Evolutionary conservation across 2,113 vertebrate species (phyloP), one percentile per base, ranked within the genome.

Genomic region (Charina bottae): DNA sequence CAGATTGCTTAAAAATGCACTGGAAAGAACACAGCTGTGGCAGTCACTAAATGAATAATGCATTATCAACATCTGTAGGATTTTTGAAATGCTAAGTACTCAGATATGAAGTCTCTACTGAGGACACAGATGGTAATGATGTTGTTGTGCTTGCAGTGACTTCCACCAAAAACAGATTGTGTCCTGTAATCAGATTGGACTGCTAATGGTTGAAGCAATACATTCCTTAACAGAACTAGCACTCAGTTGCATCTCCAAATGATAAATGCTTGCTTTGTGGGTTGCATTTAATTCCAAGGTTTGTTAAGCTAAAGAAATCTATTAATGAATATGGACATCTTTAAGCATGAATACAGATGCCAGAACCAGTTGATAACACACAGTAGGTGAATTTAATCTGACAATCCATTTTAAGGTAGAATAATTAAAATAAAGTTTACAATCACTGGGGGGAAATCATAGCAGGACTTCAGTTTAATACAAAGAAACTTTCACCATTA

Each of bases 51-150:
- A 96, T 95, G 95, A 97, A 97, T 96, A 96, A 96, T 96, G 93
- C 94, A 97, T 23, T 92, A 95, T 83, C 93, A 96, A 97, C 95
- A 96, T 97, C 92, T 97, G 96, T 93, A 96, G 90, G 85, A 94
- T 93, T 96, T 96, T 96, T 89, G 84, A 96, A 96, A 96, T 95
- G 95, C 94, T 97, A 96, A 96, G 89, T 2, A 3, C 42, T 91
- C 87, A 92, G 90, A 93, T 94, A 87, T 28, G 93, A 94, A 94
- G 91, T 92, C 85, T 95, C 87, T 96, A 90, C 60, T 0, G 62
- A 94, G 90, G 87, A 91, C 86, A 90, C 95, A 96, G 93, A 96
- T 95, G 94, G 90, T 46, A 93, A 88, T 49, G 86, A 89, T 94
- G 92, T 3, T 90, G 85, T 87, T 94, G 88, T 87, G 95, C 84